Conservation (phyloP, 2,797 vertebrate species). For the Erpetoichthys calabaricus region DNA sequence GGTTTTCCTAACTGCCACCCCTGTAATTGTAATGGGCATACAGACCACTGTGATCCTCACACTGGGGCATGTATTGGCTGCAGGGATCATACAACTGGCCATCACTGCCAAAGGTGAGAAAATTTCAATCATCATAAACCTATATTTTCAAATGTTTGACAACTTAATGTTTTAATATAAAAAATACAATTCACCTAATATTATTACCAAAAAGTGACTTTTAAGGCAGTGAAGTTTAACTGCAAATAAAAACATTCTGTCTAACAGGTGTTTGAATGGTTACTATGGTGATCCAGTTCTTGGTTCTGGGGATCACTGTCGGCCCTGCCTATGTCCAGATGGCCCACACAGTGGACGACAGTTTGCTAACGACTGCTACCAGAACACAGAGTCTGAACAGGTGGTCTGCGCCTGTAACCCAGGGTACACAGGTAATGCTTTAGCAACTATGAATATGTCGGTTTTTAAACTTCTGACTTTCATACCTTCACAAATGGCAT, state of each 20-base stretch:
- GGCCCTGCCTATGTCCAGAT: conserved; percentile 80
- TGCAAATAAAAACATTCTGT: neutral
- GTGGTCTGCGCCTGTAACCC: conserved; percentile 66
- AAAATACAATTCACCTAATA: neutral
- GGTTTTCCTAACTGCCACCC: conserved; percentile 78
- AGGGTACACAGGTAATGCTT: conserved; percentile 69
- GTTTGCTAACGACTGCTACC: conserved; percentile 76
- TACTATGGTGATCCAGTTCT: conserved; percentile 81
- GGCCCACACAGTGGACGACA: conserved; percentile 75
- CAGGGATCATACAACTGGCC: conserved; percentile 65
- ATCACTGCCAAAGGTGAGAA: conserved; percentile 73
- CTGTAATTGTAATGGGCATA: conserved; percentile 79
- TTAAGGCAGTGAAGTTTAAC: too few species aligned
- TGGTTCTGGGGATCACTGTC: conserved; percentile 86
- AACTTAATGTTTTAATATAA: neutral
- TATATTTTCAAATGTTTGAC: neutral
- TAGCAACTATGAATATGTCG: neutral
- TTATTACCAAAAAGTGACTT: neutral
- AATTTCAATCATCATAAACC: neutral
- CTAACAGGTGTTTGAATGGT: conserved; percentile 66
- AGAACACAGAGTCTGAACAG: conserved; percentile 51
- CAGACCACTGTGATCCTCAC: conserved; percentile 58
- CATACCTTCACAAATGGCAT: too few species aligned
- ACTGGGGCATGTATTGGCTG: conserved; percentile 70
- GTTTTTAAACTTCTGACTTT: neutral